Evolutionary conservation across 2,113 vertebrate species (phyloP).

Genomic region (Tupaia chinensis): DNA sequence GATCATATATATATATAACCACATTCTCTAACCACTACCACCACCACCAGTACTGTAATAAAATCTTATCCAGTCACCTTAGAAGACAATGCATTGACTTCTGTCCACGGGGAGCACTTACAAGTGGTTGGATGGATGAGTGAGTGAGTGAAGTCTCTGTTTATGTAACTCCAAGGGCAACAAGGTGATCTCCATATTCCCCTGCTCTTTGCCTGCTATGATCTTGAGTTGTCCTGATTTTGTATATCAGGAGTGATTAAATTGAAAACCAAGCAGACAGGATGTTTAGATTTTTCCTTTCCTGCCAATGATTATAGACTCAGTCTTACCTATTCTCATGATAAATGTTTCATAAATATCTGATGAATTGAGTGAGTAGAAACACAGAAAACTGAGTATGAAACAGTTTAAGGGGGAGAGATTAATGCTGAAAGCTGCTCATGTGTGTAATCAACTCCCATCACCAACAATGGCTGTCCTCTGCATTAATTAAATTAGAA

Average conservation of each 20-base stretch:
- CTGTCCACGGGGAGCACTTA: not conserved
- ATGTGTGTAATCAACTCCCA: not conserved
- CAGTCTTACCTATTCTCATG: not conserved
- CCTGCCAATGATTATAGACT: not conserved
- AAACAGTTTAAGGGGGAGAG: not conserved
- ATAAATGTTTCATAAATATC: not conserved
- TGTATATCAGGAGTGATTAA: not conserved
- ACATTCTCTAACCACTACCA: rapidly evolving
- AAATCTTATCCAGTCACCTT: not conserved
- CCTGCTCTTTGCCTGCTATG: rapidly evolving
- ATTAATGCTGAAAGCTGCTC: not conserved
- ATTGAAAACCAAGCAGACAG: not conserved
- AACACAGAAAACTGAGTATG: not conserved
- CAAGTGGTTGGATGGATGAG: not conserved
- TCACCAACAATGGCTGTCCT: not conserved
- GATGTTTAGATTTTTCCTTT: not conserved
- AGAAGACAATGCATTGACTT: not conserved
- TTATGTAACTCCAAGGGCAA: not conserved
- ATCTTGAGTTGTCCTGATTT: no score
- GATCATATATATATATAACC: not conserved
- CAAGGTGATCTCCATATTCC: not conserved
- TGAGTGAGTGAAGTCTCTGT: not conserved
- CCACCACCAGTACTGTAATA: not conserved
- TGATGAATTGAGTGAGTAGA: not conserved
- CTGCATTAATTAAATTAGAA: slow-evolving; percentile 26